Percentiles rank a stretch among this genome's conserved stretches.
These are phyloP conservation scores for Eilema griseolum DNA, from an alignment of 2,888 invertebrate genomes.

Conservation along the genomic window DNA sequence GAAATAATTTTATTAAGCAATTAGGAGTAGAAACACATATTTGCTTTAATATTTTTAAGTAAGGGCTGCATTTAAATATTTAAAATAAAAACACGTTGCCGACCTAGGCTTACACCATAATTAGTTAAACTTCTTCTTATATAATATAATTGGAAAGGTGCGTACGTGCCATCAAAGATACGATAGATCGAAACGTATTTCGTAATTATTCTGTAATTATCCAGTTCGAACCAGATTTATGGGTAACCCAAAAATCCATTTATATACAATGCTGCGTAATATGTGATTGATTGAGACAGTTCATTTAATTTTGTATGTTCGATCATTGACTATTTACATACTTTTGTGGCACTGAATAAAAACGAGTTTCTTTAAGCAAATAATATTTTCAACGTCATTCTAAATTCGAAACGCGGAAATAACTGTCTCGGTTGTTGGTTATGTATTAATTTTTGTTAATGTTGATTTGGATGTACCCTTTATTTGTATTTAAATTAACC, in stretches of 20 bases:
- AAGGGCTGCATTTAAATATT: neutral
- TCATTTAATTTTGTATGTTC: slow-evolving; percentile 42
- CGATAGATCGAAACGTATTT: slow-evolving; percentile 67
- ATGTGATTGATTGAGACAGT: slow-evolving; percentile 48
- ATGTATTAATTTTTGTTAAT: neutral
- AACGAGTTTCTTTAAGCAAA: slow-evolving; percentile 21
- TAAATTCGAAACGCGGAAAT: neutral
- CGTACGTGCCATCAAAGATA: slow-evolving; percentile 52
- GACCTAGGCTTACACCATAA: slow-evolving; percentile 56
- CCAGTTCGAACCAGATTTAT: slow-evolving; percentile 66
- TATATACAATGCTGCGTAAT: slow-evolving; percentile 54
- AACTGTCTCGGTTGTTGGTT: neutral
- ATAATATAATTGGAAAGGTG: slow-evolving; percentile 67
- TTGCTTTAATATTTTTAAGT: neutral
- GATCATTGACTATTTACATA: slow-evolving; percentile 31
- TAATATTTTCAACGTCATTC: neutral
- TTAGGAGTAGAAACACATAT: neutral
- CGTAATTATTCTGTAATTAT: slow-evolving; percentile 71
- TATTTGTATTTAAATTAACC: slow-evolving; percentile 4
- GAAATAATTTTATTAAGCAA: neutral
- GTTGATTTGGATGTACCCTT: neutral
- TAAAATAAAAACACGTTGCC: slow-evolving; percentile 21
- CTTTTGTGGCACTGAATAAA: slow-evolving; percentile 20
- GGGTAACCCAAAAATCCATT: slow-evolving; percentile 66
- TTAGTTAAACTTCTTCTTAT: slow-evolving; percentile 60